phyloP scores from a whole-genome alignment of 1,140 invertebrate genomes.

The Lepidurus couesii region DNA sequence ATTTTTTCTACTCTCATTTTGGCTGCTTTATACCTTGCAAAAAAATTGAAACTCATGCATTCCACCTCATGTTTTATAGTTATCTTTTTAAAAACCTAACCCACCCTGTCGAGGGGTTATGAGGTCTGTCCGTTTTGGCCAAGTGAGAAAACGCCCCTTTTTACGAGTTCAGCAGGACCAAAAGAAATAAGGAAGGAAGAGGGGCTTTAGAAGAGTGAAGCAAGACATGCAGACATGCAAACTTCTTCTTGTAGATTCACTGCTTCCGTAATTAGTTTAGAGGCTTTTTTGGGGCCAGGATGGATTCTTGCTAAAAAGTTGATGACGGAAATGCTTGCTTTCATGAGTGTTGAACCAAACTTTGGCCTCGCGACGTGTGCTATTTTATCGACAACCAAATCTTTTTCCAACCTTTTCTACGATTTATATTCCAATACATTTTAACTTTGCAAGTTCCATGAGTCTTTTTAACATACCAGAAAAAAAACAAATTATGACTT shows the following conservation, averaged over 20 bases:
- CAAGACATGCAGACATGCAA: slow-evolving; percentile 39
- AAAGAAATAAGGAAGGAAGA: slow-evolving; percentile 38
- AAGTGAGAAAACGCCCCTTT: not conserved
- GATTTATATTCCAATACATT: slow-evolving; percentile 22
- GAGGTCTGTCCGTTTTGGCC: not conserved
- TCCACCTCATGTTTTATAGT: not conserved
- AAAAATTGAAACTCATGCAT: not conserved
- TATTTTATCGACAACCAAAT: slow-evolving; percentile 10
- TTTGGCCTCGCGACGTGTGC: slow-evolving; percentile 16
- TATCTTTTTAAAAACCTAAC: not conserved
- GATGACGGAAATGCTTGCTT: not conserved
- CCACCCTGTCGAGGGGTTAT: not conserved
- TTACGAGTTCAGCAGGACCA: not conserved
- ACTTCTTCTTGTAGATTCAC: not conserved
- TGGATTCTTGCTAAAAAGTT: not conserved
- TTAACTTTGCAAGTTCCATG: slow-evolving; percentile 11
- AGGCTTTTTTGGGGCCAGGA: not conserved
- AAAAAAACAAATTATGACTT: not conserved
- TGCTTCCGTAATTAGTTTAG: slow-evolving; percentile 10
- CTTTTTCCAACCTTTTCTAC: slow-evolving; percentile 22
- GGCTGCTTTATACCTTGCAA: not conserved
- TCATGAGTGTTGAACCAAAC: slow-evolving; percentile 12
- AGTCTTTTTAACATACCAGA: not conserved
- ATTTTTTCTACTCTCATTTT: slow-evolving; percentile 5
- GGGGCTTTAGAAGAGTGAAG: slow-evolving; percentile 43